Conservation (phyloP, 1,140 invertebrate species). For the Drosophila lacteicornis region DNA sequence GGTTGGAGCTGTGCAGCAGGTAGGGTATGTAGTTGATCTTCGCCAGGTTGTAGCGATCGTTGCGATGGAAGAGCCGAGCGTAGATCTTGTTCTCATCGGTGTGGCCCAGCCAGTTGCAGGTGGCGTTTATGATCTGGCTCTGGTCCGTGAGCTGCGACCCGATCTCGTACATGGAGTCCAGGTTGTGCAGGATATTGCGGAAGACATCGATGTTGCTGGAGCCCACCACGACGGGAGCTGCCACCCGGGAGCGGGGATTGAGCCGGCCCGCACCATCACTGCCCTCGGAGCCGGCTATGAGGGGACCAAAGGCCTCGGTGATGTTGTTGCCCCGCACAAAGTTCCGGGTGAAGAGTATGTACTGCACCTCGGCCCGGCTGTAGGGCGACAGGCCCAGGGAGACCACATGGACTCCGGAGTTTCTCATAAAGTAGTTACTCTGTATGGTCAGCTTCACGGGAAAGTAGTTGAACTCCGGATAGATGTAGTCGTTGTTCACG, state of each 20-base stretch:
- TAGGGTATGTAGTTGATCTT: constrained; percentile 94
- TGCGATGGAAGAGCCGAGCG: constrained; percentile 93
- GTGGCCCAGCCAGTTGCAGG: constrained; percentile 96
- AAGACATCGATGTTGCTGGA: constrained; percentile 96
- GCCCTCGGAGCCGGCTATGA: constrained; percentile 87
- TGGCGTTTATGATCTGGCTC: constrained; percentile 96
- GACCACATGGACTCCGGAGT: constrained; percentile 94
- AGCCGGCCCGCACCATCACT: constrained; percentile 85
- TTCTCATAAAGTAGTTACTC: constrained; percentile 95
- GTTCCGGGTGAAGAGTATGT: constrained; percentile 94
- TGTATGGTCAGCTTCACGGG: constrained; percentile 91
- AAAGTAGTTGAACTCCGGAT: constrained; percentile 90
- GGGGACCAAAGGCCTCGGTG: constrained; percentile 92
- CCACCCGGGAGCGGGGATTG: constrained; percentile 94
- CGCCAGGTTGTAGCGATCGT: constrained; percentile 96
- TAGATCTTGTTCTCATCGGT: constrained; percentile 92
- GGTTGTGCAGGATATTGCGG: constrained; percentile 97
- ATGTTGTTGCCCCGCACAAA: constrained; percentile 94
- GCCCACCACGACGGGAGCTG: constrained; percentile 94
- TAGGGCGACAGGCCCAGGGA: constrained; percentile 95
- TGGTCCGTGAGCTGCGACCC: constrained; percentile 98
- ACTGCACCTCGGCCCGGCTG: constrained; percentile 89
- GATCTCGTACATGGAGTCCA: constrained; percentile 94
- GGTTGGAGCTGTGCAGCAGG: constrained; percentile 93
- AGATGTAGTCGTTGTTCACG: constrained; percentile 91